phyloP scores from a whole-genome alignment of 2,888 invertebrate species.

The Troilus luridus region DNA sequence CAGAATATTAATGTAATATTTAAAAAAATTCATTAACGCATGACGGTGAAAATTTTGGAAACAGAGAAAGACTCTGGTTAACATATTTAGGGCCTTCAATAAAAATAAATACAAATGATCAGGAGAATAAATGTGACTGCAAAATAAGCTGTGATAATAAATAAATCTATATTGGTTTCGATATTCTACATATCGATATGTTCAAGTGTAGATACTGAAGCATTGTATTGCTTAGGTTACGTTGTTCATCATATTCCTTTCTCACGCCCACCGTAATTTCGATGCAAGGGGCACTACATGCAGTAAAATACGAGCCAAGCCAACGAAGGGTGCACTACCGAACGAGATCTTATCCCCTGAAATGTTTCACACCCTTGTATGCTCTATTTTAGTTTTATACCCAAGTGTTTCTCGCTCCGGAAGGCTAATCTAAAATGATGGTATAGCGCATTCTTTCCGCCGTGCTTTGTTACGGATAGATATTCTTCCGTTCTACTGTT shows the following conservation, averaged over 20 bases:
- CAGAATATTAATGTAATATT: too few species aligned
- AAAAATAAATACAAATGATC: too few species aligned
- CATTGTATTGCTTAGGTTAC: neutral
- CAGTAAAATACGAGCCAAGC: neutral
- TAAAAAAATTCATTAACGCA: too few species aligned
- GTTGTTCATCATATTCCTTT: neutral
- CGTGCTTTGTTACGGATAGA: neutral
- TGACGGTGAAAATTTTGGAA: too few species aligned
- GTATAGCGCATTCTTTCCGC: neutral
- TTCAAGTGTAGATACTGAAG: neutral
- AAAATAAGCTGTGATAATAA: neutral
- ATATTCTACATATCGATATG: neutral
- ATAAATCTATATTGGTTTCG: neutral
- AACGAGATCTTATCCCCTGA: conserved; percentile 3
- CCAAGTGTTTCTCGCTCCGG: neutral
- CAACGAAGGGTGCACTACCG: neutral
- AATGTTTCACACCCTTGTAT: conserved; percentile 7
- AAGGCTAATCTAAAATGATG: neutral
- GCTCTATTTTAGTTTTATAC: conserved; percentile 13
- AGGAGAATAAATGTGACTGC: neutral
- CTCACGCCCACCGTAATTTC: neutral
- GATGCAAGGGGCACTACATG: neutral
- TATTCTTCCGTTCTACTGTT: neutral
- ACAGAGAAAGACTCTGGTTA: too few species aligned
- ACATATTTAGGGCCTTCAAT: too few species aligned